Evolutionary conservation across 2,888 invertebrate genomes (phyloP), one percentile per base, ranked within the genome.

Genomic region (Scaptomyza reducta): DNA sequence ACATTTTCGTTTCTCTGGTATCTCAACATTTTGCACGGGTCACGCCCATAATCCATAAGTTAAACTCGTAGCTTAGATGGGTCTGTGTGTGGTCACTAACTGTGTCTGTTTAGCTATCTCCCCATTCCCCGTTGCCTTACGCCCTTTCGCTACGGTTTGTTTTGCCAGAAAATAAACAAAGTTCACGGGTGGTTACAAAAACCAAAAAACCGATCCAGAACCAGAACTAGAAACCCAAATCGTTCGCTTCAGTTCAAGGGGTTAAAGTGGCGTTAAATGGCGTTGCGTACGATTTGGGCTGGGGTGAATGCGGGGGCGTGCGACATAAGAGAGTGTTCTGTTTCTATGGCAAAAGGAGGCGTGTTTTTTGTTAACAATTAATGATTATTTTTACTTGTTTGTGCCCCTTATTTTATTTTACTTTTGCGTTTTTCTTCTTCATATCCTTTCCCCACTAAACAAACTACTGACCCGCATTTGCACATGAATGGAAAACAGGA

Each of bases 31-130:
- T 67, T 59, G 47, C 68, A 60, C 65, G 64, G 78, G 74, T 76
- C 74, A 83, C 86, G 80, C 86, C 86, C 83, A 77, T 82, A 86
- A 86, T 86, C 82, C 86, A 80, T 86, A 86, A 83, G 82, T 86
- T 83, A 79, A 83, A 64, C 78, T 73, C 59, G 16, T 44, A 66
- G 64, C 61, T 59, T 61, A 64, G 53, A 47, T 51, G 57, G 18
- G 42, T 33, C 41, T 60, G 25, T 53, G 35, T 70, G 75, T 44
- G 75, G 62, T 71, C 67, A 67, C 71, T 77, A 72, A 72, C 67
- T 66, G 74, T 74, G 62, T 66, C 53, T 75, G 59, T 69, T 58
- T 57, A 65, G 58, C 42, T 70, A 66, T 55, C 54, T 63, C n/a
- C 38, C 41, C 33, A 22, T 6, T 45, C 16, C 51, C 41, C 14